Evolutionary conservation across 2,888 invertebrate genomes (phyloP).

Genomic region (Automeris io): DNA sequence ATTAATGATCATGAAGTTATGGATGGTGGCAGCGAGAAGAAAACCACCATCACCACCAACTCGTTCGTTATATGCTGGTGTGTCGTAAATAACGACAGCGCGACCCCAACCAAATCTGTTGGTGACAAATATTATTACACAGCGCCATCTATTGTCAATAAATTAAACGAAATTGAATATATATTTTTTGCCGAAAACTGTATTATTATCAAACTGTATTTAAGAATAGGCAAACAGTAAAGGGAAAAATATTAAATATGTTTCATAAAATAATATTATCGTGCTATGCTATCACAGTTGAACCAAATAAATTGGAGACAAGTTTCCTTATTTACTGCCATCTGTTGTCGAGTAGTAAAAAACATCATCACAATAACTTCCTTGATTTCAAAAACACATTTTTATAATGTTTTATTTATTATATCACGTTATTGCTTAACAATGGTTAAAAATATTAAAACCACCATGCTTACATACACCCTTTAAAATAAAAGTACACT

Average conservation of each 20-base stretch:
- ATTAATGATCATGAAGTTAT: constrained; percentile 69
- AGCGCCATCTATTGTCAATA: constrained; percentile 37
- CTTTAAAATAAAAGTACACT: too few species aligned
- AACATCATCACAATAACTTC: background rate
- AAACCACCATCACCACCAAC: constrained; percentile 86
- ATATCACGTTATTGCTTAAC: too few species aligned
- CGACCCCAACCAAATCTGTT: constrained; percentile 84
- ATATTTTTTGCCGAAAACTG: too few species aligned
- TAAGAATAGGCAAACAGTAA: too few species aligned
- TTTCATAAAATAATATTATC: too few species aligned
- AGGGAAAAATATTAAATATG: too few species aligned
- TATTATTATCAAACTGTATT: too few species aligned
- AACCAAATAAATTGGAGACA: too few species aligned
- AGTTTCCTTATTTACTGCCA: constrained; percentile 18
- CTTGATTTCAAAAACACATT: background rate
- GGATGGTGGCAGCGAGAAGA: constrained; percentile 84
- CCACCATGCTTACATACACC: too few species aligned
- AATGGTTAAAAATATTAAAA: too few species aligned
- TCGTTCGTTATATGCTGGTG: constrained; percentile 80
- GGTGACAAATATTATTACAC: constrained; percentile 16
- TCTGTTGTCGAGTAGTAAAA: constrained; percentile 18
- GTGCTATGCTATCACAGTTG: too few species aligned
- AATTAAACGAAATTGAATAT: constrained; percentile 17
- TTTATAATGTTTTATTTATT: too few species aligned
- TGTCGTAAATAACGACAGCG: constrained; percentile 85